phyloP scores from a whole-genome alignment of 2,888 invertebrate species.

The Xylophagus ater region DNA sequence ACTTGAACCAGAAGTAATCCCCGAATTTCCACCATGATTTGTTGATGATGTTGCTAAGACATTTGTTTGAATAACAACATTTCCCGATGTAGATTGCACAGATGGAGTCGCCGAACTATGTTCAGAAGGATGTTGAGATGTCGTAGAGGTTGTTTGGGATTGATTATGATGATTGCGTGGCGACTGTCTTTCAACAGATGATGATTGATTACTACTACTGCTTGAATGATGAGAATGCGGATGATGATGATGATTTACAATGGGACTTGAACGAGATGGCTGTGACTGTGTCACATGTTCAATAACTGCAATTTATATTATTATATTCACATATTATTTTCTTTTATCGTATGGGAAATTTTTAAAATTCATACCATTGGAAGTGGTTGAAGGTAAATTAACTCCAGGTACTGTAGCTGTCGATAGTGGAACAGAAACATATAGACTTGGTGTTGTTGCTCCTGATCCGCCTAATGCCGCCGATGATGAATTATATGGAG shows the following conservation, averaged over 20 bases:
- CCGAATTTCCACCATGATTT: neutral
- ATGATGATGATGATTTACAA: conserved; percentile 32
- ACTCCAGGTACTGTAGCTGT: conserved; percentile 40
- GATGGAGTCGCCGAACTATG: conserved; percentile 7
- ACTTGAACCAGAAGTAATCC: conserved; percentile 19
- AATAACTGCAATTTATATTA: no score
- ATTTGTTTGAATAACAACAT: conserved; percentile 30
- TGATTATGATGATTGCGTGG: conserved; percentile 23
- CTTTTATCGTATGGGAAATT: no score
- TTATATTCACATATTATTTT: no score
- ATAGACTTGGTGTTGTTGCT: conserved; percentile 42
- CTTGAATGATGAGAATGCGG: conserved; percentile 11
- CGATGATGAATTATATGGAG: conserved; percentile 15
- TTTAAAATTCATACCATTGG: no score
- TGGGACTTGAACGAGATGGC: conserved; percentile 21
- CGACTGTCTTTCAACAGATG: conserved; percentile 23
- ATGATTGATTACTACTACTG: conserved; percentile 11
- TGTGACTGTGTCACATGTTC: conserved; percentile 12
- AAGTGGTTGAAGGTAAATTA: conserved; percentile 30
- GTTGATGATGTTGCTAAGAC: conserved; percentile 23
- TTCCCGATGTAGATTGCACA: conserved; percentile 15
- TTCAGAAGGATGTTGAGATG: conserved; percentile 2
- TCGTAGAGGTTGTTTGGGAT: conserved; percentile 16
- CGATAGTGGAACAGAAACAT: conserved; percentile 53
- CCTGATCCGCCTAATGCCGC: conserved; percentile 21